phyloP scores from a whole-genome alignment of 2,888 invertebrate species.

The Morpho helenor region DNA sequence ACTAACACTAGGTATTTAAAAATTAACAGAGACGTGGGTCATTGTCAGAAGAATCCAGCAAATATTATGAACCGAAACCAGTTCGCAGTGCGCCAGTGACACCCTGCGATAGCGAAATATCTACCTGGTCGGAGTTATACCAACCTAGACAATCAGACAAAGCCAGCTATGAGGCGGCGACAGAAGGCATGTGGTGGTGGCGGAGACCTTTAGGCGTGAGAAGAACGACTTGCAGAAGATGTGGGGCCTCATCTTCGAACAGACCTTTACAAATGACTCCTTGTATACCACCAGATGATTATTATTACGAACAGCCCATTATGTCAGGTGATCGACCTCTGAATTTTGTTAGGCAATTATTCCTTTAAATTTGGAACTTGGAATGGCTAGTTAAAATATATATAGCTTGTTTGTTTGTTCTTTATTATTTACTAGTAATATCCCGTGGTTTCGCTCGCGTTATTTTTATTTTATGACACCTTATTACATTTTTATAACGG shows the following conservation, averaged over 20 bases:
- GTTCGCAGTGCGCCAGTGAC: conserved; percentile 66
- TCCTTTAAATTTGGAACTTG: conserved; percentile 38
- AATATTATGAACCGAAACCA: conserved; percentile 53
- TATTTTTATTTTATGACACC: too few species aligned
- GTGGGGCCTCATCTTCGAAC: conserved; percentile 57
- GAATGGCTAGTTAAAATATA: too few species aligned
- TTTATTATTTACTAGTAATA: too few species aligned
- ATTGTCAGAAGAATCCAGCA: conserved; percentile 50
- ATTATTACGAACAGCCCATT: conserved; percentile 35
- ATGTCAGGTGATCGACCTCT: conserved; percentile 63
- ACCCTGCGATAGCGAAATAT: conserved; percentile 65
- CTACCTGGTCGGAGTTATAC: conserved; percentile 51
- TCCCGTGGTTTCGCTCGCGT: too few species aligned
- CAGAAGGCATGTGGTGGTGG: conserved; percentile 56
- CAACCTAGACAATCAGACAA: conserved; percentile 41
- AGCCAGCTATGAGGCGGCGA: conserved; percentile 42
- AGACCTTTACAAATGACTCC: conserved; percentile 59
- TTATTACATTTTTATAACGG: too few species aligned
- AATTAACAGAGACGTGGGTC: conserved; percentile 66
- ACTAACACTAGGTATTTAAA: background rate
- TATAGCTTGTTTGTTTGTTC: too few species aligned
- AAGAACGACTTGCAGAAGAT: conserved; percentile 50
- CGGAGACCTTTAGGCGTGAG: conserved; percentile 50
- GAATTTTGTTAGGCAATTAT: conserved; percentile 61
- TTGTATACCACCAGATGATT: conserved; percentile 40